phyloP scores from a whole-genome alignment of 2,113 vertebrate genomes.

The Xenotilapia flavipinnis region DNA sequence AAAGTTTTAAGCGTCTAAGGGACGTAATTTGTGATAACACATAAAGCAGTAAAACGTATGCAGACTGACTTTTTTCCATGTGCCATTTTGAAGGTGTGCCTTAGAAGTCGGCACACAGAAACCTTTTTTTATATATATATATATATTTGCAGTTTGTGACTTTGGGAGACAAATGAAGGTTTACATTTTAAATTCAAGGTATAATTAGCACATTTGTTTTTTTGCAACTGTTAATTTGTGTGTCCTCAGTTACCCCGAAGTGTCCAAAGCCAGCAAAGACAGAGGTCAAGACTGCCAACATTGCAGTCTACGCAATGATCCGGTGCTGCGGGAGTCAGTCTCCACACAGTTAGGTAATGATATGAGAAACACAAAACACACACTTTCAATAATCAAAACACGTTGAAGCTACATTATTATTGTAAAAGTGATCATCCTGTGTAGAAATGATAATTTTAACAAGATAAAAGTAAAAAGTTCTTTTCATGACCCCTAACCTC shows the following conservation, averaged over 20 bases:
- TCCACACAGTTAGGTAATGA: constrained; percentile 42
- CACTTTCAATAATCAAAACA: not conserved
- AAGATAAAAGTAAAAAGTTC: not conserved
- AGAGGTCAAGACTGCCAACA: constrained; percentile 22
- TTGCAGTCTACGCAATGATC: constrained; percentile 8
- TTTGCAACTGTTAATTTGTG: not conserved
- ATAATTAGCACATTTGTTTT: not conserved
- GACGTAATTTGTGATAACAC: not conserved
- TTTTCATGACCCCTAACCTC: constrained; percentile 39
- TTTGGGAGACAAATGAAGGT: not conserved
- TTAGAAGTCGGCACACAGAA: not conserved
- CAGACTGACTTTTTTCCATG: not conserved
- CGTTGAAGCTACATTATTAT: not conserved
- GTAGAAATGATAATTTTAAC: not conserved
- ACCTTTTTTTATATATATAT: not conserved
- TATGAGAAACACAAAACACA: not conserved
- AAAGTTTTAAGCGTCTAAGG: not conserved
- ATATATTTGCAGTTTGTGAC: not conserved
- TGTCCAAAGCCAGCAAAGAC: not conserved
- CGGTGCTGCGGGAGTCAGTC: constrained; percentile 11
- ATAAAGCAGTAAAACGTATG: not conserved
- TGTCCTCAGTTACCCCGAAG: constrained; percentile 9
- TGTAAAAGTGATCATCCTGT: not conserved
- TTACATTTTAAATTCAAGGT: not conserved
- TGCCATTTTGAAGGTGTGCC: not conserved